These are phyloP conservation scores for Sminthurinus aureus DNA, from an alignment of 2,888 invertebrate species.

Conservation along the genomic window DNA sequence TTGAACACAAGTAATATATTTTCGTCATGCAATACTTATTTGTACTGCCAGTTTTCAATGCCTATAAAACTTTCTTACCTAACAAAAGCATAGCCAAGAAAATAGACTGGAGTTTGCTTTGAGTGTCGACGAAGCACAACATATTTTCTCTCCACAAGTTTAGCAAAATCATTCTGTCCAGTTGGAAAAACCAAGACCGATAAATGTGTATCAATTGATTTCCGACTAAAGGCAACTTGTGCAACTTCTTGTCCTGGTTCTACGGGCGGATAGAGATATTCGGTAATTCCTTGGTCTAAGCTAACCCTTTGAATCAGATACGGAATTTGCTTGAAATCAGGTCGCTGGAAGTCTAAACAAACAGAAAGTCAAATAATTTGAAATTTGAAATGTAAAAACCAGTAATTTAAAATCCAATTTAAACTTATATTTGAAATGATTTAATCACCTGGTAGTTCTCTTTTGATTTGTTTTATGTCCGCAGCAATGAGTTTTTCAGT, in stretches of 20 bases:
- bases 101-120: slow-evolving; percentile 24
- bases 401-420: too few species aligned
- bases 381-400: too few species aligned
- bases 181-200: slow-evolving; percentile 26
- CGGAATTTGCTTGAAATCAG: slow-evolving; percentile 35
- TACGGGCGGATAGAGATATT: slow-evolving; percentile 29
- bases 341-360: slow-evolving; percentile 21
- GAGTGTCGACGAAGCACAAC: slow-evolving; percentile 30
- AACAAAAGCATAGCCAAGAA: slow-evolving; percentile 27
- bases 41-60: neutral
- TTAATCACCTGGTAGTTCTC: neutral
- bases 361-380: too few species aligned
- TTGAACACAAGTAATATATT: too few species aligned
- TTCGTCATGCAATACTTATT: too few species aligned
- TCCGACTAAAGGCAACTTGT: slow-evolving; percentile 12
- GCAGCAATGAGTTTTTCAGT: neutral
- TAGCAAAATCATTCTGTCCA: neutral
- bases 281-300: slow-evolving; percentile 1
- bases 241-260: slow-evolving; percentile 14
- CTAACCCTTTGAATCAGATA: slow-evolving; percentile 32
- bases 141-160: slow-evolving; percentile 7
- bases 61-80: neutral
- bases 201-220: slow-evolving; percentile 21
- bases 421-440: too few species aligned
- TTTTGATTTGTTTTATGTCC: neutral